Evolutionary conservation across 2,113 vertebrate species (phyloP), one percentile per base, ranked within the genome.

Genomic region (Phylloscopus whistleri): DNA sequence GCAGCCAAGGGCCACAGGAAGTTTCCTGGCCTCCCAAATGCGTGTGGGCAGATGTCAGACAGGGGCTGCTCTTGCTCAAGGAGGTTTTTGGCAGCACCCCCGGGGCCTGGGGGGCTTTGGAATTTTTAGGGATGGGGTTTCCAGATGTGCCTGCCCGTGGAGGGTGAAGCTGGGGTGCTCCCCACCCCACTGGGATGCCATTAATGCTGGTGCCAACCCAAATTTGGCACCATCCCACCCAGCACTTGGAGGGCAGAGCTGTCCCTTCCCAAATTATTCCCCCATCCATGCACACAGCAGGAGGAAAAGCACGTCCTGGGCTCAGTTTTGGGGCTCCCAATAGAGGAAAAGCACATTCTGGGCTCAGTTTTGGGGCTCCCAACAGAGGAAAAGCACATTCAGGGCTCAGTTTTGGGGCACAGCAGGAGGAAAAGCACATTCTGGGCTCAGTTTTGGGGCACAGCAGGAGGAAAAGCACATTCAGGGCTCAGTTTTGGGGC

Each of bases 1-100:
- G 70, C 87, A 52, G 96, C 93, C 96, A 95, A 75, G 0, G 51
- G 24, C 84, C 95, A 96, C 96, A 97, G 95, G 96, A 97, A 96
- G 93, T 84, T 93, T 94, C 58, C 89, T 91, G 93, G 94, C 87
- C 90, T 90, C 73, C 56, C 2, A 87, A 55, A 63, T 9, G 73
- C 1, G 49, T 78, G 96, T 97, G 93, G 96, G 96, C 96, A 94
- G 95, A 91, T 75, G 91, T 63, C 93, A 93, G 94, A 44, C 91
- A 55, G 6, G 83, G 91, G 87, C 94, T 92, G 89, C 67, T 77
- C 12, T 68, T 78, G 91, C 91, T 93, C 93, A 92, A 51, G n/a
- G 0, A 6, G 70, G 30, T 16, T 94, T 93, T 84, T 92, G 82
- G 77, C 90, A 84, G 73, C 33, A 0, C 27, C 76, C 76, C 44